Evolutionary conservation across 2,113 vertebrate genomes (phyloP).

Genomic region (Plotosus lineatus): DNA sequence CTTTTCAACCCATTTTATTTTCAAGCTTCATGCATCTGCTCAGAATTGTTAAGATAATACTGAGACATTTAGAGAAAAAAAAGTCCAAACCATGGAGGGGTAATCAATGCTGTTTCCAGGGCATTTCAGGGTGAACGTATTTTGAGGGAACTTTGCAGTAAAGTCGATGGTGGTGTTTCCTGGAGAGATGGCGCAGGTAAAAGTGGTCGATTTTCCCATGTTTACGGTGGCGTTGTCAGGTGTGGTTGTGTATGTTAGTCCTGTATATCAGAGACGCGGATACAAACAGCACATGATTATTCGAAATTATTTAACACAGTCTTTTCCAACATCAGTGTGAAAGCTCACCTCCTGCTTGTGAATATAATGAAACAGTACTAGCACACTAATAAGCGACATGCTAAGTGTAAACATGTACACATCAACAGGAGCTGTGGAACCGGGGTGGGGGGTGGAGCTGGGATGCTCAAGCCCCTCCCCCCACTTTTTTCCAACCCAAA

Average conservation of each 20-base stretch:
- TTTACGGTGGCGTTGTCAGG: constrained; percentile 55
- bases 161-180: constrained; percentile 45
- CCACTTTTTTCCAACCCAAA: no score
- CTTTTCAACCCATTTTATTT: background rate
- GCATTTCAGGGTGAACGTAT: constrained; percentile 62
- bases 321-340: background rate
- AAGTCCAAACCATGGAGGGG: constrained; percentile 56
- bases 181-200: constrained; percentile 59
- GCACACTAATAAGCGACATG: background rate
- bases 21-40: background rate
- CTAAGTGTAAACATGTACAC: background rate
- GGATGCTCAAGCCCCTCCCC: no score
- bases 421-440: no score
- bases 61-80: background rate
- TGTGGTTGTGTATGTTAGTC: constrained; percentile 14
- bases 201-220: constrained; percentile 62
- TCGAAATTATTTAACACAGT: background rate
- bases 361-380: background rate
- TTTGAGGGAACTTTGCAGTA: constrained; percentile 45
- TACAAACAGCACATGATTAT: background rate
- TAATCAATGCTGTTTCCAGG: constrained; percentile 46
- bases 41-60: background rate
- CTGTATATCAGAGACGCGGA: constrained; percentile 5
- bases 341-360: no score
- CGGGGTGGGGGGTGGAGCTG: no score